Base-by-base conservation (phyloP, 2,113 vertebrate species). In the Corydoras maculifer region DNA sequence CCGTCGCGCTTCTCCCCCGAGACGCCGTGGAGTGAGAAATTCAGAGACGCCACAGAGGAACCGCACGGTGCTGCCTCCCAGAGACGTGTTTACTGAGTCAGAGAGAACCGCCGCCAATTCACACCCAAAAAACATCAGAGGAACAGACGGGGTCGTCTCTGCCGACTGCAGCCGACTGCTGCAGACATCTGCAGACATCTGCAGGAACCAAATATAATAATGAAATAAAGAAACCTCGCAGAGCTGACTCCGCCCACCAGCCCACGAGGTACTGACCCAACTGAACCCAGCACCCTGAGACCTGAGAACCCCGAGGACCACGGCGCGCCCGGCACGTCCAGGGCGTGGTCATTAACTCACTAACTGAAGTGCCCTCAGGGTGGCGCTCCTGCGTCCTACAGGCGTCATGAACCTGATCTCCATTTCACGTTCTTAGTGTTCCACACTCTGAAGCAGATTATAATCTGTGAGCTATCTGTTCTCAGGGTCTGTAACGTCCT, bases 1-100 rank as follows among this genome's bases (percentile, higher is more conserved):
- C 76, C 57, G 63, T 32, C 60, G 58, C 60, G 70, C 49, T 69
- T 53, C 48, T 78, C 64, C 59, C 25, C 57, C 2, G 71, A 73
- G 71, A 73, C 10, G 13, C 25, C 9, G 58, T n/a, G 43, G 49
- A 76, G 58, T 13, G 48, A 30, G 18, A 48, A 69, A 58, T 32
- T 29, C 4, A n/a, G 31, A 69, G 69, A 67, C 3, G 5, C 10
- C 4, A 2, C 29, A 31, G 32, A 30, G 25, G 48, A 50, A 57
- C 15, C 2, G 5, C 25, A 31, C 58, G 35, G 32, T 61, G 50
- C 50, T 59, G 60, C 43, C 59, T 57, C 54, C 54, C 43, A 66
- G 43, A 73, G 67, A 63, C 32, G 35, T 29, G 50, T 75, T 59
- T 55, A 71, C 62, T 18, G 57, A 64, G 48, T 50, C 53, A 58